Percentiles rank a stretch among this genome's conserved stretches.
Conservation (phyloP, 2,797 vertebrate genomes). For the Dromococcyx pavoninus region DNA sequence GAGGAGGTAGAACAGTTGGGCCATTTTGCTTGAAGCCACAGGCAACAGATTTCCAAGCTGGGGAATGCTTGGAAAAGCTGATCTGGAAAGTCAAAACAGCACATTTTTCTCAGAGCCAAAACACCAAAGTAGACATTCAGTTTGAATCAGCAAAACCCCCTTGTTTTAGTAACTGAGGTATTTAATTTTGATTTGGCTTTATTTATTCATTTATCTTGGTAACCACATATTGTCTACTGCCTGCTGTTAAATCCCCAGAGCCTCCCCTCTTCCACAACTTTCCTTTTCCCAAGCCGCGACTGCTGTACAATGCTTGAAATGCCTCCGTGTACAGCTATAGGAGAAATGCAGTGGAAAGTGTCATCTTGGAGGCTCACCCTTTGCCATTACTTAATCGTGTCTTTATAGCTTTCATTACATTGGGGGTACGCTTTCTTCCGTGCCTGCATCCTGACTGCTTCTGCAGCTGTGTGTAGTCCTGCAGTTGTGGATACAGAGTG, state of each 20-base stretch:
- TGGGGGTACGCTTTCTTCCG: background rate
- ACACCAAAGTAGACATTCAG: background rate
- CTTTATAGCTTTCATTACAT: background rate
- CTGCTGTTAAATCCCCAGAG: background rate
- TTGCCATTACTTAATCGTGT: background rate
- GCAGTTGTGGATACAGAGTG: accelerated
- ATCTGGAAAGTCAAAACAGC: conserved; percentile 14
- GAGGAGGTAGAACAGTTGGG: conserved; percentile 16
- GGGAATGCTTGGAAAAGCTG: conserved; percentile 12
- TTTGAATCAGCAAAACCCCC: background rate
- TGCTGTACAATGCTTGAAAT: accelerated
- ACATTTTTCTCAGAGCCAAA: background rate
- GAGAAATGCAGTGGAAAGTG: background rate
- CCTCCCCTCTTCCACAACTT: background rate
- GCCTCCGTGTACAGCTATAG: background rate
- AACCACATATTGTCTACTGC: background rate
- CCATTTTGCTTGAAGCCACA: conserved; percentile 10
- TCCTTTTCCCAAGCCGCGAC: background rate
- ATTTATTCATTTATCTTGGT: background rate
- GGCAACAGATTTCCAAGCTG: conserved; percentile 26
- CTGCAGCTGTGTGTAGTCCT: background rate
- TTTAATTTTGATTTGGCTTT: conserved; percentile 10
- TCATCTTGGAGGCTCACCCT: background rate
- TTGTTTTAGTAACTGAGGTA: background rate
- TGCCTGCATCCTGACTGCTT: background rate